Evolutionary conservation across 2,888 invertebrate species (phyloP).

Genomic region (Nebria salina): DNA sequence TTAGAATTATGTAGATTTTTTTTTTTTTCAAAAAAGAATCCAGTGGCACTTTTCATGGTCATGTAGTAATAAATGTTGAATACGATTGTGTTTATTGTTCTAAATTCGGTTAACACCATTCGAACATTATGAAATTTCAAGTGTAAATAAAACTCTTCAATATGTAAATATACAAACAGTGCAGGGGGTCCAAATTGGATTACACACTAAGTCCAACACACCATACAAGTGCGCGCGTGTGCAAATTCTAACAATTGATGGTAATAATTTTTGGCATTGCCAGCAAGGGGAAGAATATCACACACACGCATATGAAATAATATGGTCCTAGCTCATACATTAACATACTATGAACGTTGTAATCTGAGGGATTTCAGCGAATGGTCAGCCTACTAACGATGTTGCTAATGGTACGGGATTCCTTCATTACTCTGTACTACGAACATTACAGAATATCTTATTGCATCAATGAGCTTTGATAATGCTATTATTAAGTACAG

Average conservation of each 20-base stretch:
- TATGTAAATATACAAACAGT: slow-evolving; percentile 28
- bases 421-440: neutral
- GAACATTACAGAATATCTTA: neutral
- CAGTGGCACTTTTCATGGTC: too few species aligned
- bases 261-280: slow-evolving; percentile 28
- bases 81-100: neutral
- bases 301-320: neutral
- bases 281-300: slow-evolving; percentile 4
- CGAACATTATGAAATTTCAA: slow-evolving; percentile 25
- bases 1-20: too few species aligned
- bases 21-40: too few species aligned
- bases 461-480: neutral
- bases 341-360: slow-evolving; percentile 38
- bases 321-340: slow-evolving; percentile 3
- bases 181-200: slow-evolving; percentile 27
- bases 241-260: slow-evolving; percentile 25
- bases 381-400: slow-evolving; percentile 35
- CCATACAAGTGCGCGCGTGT: neutral
- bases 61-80: too few species aligned
- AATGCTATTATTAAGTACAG: neutral
- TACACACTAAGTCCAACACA: slow-evolving; percentile 22
- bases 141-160: slow-evolving; percentile 31
- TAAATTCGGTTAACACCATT: too few species aligned
- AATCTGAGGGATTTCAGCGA: slow-evolving; percentile 34
- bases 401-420: slow-evolving; percentile 17